These are phyloP conservation scores for Anoplius nigerrimus DNA, from an alignment of 2,888 invertebrate genomes.

Conservation along the genomic window DNA sequence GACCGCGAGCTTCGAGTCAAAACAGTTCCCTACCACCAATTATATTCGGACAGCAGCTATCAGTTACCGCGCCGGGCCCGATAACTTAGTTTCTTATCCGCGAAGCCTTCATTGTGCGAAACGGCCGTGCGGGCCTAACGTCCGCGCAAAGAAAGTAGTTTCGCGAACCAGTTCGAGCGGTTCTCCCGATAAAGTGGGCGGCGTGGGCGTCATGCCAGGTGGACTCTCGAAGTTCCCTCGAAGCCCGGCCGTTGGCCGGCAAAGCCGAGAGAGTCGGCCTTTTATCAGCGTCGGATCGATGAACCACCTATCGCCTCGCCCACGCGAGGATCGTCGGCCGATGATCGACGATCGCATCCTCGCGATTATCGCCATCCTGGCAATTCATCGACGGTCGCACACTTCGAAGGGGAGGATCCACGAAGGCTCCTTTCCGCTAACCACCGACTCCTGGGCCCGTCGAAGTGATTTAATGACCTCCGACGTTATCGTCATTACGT, in stretches of 20 bases:
- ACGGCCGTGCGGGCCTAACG: neutral
- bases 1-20: no score
- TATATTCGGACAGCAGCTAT: no score
- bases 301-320: constrained; percentile 11
- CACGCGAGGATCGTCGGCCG: neutral
- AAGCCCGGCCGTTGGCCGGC: no score
- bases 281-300: constrained; percentile 28
- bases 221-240: constrained; percentile 48
- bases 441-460: no score
- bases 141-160: constrained; percentile 14
- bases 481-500: no score
- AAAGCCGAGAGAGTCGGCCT: constrained; percentile 14
- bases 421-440: no score
- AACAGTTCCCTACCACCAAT: no score
- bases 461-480: no score
- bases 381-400: neutral
- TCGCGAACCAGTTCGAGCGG: constrained; percentile 42
- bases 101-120: no score
- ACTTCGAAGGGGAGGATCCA: no score
- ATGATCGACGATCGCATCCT: neutral
- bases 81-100: no score
- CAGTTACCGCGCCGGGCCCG: no score
- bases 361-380: neutral
- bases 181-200: constrained; percentile 41
- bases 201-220: constrained; percentile 60